phyloP scores from a whole-genome alignment of 2,888 invertebrate genomes.

The Drosophila seclusa region DNA sequence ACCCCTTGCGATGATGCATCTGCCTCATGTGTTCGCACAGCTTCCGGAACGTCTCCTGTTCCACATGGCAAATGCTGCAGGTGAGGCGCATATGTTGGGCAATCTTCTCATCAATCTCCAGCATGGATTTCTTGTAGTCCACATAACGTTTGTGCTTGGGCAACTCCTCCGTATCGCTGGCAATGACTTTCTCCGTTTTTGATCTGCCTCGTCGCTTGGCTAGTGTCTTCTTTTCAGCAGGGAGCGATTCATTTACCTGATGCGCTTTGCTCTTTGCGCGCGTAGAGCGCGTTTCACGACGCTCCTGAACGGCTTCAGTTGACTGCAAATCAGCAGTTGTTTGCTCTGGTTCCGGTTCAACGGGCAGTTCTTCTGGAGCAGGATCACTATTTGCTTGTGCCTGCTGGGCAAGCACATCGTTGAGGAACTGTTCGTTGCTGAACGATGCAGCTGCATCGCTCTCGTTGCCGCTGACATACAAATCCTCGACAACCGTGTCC shows the following conservation, averaged over 20 bases:
- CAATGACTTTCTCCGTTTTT: conserved; percentile 15
- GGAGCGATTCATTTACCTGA: conserved; percentile 7
- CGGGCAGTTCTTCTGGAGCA: background rate
- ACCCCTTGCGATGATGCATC: conserved; percentile 77
- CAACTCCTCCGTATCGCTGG: conserved; percentile 4
- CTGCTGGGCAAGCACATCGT: conserved; percentile 46
- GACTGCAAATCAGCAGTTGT: background rate
- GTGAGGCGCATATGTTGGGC: conserved; percentile 81
- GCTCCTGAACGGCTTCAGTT: conserved; percentile 23
- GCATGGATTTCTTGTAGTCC: conserved; percentile 60
- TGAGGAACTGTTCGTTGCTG: conserved; percentile 66
- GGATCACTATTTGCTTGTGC: background rate
- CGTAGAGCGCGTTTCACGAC: conserved; percentile 61
- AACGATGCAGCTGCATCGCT: conserved; percentile 50
- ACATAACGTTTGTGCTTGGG: conserved; percentile 47
- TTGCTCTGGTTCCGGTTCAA: background rate
- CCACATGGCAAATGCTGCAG: conserved; percentile 80
- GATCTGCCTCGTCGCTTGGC: conserved; percentile 32
- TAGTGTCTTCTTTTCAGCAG: conserved; percentile 6
- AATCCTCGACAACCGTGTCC: conserved; percentile 4
- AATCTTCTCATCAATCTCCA: conserved; percentile 81
- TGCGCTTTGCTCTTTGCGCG: conserved; percentile 58
- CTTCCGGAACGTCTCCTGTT: conserved; percentile 71
- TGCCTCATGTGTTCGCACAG: conserved; percentile 78
- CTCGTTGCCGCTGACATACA: conserved; percentile 33